A percentile compares a stretch with the other conserved stretches of the same genome.
These are phyloP conservation scores for Hybognathus amarus DNA, from an alignment of 2,797 vertebrate species.

Conservation along the genomic window DNA sequence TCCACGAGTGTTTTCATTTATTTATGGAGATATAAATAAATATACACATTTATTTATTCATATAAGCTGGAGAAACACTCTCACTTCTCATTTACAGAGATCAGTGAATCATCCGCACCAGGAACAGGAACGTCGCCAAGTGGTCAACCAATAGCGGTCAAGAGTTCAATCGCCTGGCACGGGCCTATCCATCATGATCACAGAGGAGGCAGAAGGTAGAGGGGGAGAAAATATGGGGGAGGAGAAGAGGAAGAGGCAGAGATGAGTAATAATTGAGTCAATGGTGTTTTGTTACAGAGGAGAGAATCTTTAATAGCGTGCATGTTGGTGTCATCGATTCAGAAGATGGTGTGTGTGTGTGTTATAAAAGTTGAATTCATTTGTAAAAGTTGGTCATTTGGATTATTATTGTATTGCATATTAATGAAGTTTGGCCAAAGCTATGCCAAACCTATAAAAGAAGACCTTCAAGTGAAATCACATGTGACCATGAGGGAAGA, in stretches of 20 bases:
- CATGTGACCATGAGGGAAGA: constrained; percentile 28
- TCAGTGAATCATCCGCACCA: not conserved
- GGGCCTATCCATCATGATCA: constrained; percentile 44
- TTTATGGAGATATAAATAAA: constrained; percentile 45
- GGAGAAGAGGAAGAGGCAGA: constrained; percentile 20
- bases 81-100: constrained; percentile 35
- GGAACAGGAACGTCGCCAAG: constrained; percentile 27
- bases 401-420: constrained; percentile 27
- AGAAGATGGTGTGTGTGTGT: not conserved
- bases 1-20: constrained; percentile 32
- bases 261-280: constrained; percentile 36
- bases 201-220: not conserved
- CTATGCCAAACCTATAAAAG: constrained; percentile 17
- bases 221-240: constrained; percentile 5
- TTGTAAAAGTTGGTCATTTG: not conserved
- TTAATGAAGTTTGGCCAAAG: constrained; percentile 25
- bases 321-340: not conserved
- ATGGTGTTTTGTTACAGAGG: constrained; percentile 24
- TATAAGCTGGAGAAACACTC: constrained; percentile 16
- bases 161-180: constrained; percentile 22
- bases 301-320: constrained; percentile 14
- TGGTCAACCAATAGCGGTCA: constrained; percentile 35
- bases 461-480: constrained; percentile 21
- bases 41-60: constrained; percentile 43
- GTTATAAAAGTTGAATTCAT: not conserved